Conservation (phyloP, 2,113 vertebrate genomes). For the Neodontobutis hainanensis region DNA sequence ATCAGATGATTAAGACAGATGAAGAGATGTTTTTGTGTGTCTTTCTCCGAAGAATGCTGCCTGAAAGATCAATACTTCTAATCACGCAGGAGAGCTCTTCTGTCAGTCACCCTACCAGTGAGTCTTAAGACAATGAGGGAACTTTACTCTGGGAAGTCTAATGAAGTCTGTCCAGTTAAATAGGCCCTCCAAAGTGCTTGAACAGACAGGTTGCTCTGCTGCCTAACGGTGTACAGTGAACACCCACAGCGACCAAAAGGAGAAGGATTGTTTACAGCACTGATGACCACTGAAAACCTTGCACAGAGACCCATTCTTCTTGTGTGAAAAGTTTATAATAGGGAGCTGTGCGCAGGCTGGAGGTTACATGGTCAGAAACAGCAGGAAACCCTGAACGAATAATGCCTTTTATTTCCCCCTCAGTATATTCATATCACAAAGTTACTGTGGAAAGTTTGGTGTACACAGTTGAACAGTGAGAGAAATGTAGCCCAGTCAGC, state of each 20-base stretch:
- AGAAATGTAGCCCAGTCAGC: no score
- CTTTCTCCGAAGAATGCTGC: constrained; percentile 76
- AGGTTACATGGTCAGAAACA: constrained; percentile 38
- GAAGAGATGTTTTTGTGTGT: constrained; percentile 87
- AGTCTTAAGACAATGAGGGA: constrained; percentile 96
- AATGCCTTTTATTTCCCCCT: constrained; percentile 9
- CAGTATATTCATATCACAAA: constrained; percentile 18
- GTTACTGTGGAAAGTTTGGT: no score
- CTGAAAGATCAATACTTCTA: constrained; percentile 92
- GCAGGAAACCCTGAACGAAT: constrained; percentile 35
- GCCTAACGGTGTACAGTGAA: constrained; percentile 30
- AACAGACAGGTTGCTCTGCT: constrained; percentile 44
- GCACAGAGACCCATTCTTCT: constrained; percentile 18
- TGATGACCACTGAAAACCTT: constrained; percentile 39
- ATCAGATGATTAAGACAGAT: constrained; percentile 98
- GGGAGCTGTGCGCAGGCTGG: constrained; percentile 30
- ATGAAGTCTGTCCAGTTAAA: constrained; percentile 86
- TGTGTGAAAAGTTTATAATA: constrained; percentile 24
- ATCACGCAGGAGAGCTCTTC: constrained; percentile 89
- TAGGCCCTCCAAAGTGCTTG: constrained; percentile 60
- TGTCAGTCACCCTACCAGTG: constrained; percentile 93
- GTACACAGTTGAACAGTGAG: no score
- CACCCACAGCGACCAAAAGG: constrained; percentile 10
- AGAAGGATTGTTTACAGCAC: constrained; percentile 28
- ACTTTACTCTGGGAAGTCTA: constrained; percentile 85